Conservation (phyloP, 2,113 vertebrate genomes). For the Ceyx margarethae region DNA sequence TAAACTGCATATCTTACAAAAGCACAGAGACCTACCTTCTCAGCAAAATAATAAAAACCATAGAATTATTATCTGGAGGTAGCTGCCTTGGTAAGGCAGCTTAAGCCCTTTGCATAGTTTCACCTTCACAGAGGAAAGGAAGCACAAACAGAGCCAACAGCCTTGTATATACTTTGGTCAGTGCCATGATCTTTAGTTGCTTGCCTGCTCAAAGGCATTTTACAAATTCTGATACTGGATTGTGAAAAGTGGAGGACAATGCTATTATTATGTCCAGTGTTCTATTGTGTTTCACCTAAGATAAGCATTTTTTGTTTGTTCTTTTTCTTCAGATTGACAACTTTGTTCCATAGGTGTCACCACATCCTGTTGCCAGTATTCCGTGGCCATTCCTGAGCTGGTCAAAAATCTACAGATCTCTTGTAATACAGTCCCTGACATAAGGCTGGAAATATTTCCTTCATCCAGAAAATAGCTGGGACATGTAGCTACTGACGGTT, state of each 20-base stretch:
- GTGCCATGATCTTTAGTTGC: not conserved
- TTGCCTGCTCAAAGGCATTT: not conserved
- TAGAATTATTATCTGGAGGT: not conserved
- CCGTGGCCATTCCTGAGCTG: not conserved
- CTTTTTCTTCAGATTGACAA: not conserved
- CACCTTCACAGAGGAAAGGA: not conserved
- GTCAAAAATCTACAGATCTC: not conserved
- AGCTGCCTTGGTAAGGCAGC: not conserved
- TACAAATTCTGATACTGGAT: not conserved
- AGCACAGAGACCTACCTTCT: not conserved
- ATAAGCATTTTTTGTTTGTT: not conserved
- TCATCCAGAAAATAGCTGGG: slow-evolving; percentile 42
- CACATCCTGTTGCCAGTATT: not conserved
- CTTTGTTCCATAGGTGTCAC: not conserved
- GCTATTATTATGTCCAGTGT: not conserved
- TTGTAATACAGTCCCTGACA: not conserved
- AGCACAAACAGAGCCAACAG: not conserved
- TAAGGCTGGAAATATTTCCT: slow-evolving; percentile 16
- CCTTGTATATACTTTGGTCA: not conserved
- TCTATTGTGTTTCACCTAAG: not conserved
- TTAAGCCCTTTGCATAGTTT: not conserved
- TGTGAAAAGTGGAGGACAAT: not conserved
- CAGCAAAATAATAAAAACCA: not conserved
- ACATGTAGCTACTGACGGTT: not conserved
- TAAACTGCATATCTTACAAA: not conserved